Conservation (phyloP, 2,113 vertebrate species). For the Brachirus orientalis region DNA sequence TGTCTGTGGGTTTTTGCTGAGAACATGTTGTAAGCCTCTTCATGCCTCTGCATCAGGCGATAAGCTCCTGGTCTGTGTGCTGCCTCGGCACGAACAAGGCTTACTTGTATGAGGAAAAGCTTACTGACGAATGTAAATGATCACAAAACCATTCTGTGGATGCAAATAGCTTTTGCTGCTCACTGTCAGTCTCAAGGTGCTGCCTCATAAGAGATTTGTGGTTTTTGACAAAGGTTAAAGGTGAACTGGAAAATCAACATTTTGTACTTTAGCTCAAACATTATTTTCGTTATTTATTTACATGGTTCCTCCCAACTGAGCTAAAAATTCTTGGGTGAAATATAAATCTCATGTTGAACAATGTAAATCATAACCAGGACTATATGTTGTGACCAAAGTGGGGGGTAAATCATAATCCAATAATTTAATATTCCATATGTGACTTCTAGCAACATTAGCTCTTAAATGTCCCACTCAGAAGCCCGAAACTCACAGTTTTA, state of each 20-base stretch:
- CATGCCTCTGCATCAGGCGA: slow-evolving; percentile 47
- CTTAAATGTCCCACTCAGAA: no score
- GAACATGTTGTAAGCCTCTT: slow-evolving; percentile 62
- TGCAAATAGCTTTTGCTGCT: slow-evolving; percentile 1
- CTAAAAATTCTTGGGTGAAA: no score
- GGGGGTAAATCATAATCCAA: no score
- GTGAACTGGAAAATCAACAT: background rate
- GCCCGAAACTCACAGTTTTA: no score
- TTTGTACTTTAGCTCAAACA: no score
- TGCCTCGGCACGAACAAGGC: slow-evolving; percentile 47
- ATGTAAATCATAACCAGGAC: no score
- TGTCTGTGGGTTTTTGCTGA: slow-evolving; percentile 39
- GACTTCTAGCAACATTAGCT: no score
- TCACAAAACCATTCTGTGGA: slow-evolving; percentile 22
- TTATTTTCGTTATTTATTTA: no score
- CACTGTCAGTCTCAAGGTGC: slow-evolving; percentile 1
- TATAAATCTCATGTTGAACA: no score
- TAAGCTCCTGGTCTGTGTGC: slow-evolving; percentile 51
- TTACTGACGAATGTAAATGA: slow-evolving; percentile 44
- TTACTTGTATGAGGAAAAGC: slow-evolving; percentile 26
- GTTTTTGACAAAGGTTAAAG: background rate
- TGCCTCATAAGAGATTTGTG: background rate
- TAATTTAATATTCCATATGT: no score
- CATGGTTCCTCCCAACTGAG: no score
- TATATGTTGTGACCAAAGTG: no score